Conservation (phyloP, 1,140 invertebrate species). For the Drosophila truncata region DNA sequence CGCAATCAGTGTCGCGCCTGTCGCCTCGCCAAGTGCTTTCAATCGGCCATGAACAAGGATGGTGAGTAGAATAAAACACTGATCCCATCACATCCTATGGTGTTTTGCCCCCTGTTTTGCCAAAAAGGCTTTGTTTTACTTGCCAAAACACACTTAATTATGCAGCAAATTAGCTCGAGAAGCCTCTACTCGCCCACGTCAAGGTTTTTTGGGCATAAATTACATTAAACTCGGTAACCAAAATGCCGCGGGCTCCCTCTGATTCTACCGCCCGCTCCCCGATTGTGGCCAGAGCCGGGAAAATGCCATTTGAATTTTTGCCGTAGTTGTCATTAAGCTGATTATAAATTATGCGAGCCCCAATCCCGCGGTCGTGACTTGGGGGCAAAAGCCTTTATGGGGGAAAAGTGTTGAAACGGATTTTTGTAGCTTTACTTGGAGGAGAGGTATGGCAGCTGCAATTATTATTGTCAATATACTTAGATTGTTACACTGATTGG, state of each 20-base stretch:
- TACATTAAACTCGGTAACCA: conserved; percentile 71
- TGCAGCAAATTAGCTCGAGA: conserved; percentile 74
- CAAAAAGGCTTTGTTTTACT: conserved; percentile 73
- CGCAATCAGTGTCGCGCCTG: conserved; percentile 99
- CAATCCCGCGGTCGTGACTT: conserved; percentile 13
- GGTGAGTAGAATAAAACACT: conserved; percentile 92
- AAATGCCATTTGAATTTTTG: conserved; percentile 57
- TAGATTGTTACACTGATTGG: not conserved
- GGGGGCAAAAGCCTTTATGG: conserved; percentile 13
- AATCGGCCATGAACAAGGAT: conserved; percentile 99
- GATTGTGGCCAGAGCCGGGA: conserved; percentile 20
- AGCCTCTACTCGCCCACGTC: conserved; percentile 27
- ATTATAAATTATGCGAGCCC: conserved; percentile 78
- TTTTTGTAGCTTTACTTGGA: conserved; percentile 14
- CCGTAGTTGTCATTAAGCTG: conserved; percentile 79
- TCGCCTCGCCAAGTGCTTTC: conserved; percentile 97
- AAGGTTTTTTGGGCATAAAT: conserved; percentile 69
- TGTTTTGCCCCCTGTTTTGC: not conserved
- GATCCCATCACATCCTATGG: not conserved
- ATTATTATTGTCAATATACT: not conserved
- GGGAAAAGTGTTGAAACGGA: conserved; percentile 24
- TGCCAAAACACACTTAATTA: conserved; percentile 76
- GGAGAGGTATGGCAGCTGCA: not conserved
- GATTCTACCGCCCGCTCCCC: not conserved
- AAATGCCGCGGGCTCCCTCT: conserved; percentile 65